Evolutionary conservation across 2,113 vertebrate species (phyloP).

Genomic region (Candoia aspera): DNA sequence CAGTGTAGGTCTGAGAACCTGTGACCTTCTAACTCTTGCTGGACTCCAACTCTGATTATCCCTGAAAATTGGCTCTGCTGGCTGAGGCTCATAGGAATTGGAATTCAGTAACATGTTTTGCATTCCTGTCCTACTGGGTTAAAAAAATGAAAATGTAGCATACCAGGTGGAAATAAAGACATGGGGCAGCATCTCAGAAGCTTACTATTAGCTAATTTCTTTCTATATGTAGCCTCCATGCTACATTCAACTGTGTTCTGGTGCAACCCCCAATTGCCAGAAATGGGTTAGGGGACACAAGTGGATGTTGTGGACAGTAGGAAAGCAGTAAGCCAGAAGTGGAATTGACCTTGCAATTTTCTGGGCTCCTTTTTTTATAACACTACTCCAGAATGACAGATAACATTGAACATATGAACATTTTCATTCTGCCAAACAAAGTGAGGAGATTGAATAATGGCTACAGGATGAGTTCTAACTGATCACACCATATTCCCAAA

Average conservation of each 20-base stretch:
- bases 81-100: background rate
- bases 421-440: background rate
- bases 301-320: background rate
- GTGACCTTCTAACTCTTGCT: background rate
- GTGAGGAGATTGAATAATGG: slow-evolving; percentile 54
- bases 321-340: background rate
- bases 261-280: background rate
- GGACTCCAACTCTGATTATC: background rate
- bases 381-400: background rate
- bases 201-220: background rate
- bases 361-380: background rate
- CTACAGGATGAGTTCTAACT: slow-evolving; percentile 51
- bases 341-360: background rate
- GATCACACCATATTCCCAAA: slow-evolving; percentile 47
- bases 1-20: background rate
- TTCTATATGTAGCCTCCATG: background rate
- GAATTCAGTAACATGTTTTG: background rate
- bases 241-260: background rate
- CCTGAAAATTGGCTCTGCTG: background rate
- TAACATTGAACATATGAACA: background rate
- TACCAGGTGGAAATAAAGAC: background rate
- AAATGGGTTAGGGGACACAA: background rate
- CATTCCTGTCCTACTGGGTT: background rate
- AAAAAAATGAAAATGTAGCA: background rate
- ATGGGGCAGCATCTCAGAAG: background rate